Percentiles rank a stretch among this genome's conserved stretches.
Evolutionary conservation across 2,113 vertebrate genomes (phyloP).

Genomic region (Engraulis encrasicolus): DNA sequence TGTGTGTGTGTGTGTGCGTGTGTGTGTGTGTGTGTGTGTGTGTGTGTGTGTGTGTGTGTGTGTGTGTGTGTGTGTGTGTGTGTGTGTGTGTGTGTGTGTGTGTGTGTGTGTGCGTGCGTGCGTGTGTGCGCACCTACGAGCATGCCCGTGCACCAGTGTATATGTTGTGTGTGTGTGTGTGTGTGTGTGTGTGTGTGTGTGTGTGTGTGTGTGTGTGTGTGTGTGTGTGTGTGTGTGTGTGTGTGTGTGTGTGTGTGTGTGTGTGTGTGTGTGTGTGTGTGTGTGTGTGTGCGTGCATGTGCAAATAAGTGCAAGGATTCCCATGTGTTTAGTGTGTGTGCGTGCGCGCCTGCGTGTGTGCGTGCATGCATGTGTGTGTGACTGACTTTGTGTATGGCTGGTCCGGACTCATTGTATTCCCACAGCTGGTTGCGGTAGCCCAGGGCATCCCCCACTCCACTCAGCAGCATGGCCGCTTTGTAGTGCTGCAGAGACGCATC

Average conservation of each 20-base stretch:
- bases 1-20: not conserved
- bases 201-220: not conserved
- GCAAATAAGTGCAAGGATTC: too few species aligned
- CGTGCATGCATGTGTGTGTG: not conserved
- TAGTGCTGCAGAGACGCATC: constrained; percentile 67
- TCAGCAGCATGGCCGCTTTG: constrained; percentile 81
- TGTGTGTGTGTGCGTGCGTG: not conserved
- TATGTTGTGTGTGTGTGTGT: not conserved
- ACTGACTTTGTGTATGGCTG: constrained; percentile 75
- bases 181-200: not conserved
- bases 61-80: too few species aligned
- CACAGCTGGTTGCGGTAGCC: constrained; percentile 80
- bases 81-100: not conserved
- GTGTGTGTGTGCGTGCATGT: not conserved
- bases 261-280: not conserved
- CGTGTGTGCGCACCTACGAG: too few species aligned
- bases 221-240: not conserved
- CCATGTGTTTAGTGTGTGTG: not conserved
- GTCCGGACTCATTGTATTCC: constrained; percentile 82
- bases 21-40: not conserved
- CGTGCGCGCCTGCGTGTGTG: not conserved
- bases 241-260: not conserved
- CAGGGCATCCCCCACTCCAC: constrained; percentile 80
- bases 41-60: not conserved
- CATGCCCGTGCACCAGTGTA: not conserved